These are phyloP conservation scores for Lepetodrilus schrolli DNA, from an alignment of 2,888 invertebrate species.

Conservation along the genomic window DNA sequence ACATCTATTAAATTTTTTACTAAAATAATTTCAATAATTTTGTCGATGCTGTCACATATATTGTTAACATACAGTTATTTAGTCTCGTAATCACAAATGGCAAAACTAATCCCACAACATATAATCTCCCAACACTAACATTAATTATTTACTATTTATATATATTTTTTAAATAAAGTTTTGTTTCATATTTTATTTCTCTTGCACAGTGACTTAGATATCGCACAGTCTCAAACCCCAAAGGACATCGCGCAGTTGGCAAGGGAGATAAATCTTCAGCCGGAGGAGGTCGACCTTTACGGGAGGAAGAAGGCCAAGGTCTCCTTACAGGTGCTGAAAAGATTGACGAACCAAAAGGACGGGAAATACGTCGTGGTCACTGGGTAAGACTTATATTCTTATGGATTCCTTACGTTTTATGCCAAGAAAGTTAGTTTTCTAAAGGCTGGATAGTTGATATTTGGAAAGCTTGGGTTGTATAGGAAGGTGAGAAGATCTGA, in stretches of 20 bases:
- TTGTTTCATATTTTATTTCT: background rate
- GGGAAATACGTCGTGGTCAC: conserved; percentile 97
- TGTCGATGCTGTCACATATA: too few species aligned
- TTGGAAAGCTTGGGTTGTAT: too few species aligned
- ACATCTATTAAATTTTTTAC: too few species aligned
- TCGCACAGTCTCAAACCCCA: conserved; percentile 90
- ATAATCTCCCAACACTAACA: background rate
- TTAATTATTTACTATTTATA: conserved; percentile 3
- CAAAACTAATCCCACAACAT: background rate
- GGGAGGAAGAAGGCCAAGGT: conserved; percentile 97
- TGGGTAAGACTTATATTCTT: too few species aligned
- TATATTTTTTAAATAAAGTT: background rate
- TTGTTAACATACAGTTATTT: too few species aligned
- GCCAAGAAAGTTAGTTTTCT: too few species aligned
- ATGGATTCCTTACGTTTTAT: too few species aligned
- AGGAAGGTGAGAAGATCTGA: too few species aligned
- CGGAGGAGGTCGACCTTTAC: conserved; percentile 89
- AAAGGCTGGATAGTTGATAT: too few species aligned
- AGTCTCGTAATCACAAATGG: too few species aligned
- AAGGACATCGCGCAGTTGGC: conserved; percentile 87
- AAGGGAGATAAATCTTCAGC: conserved; percentile 87
- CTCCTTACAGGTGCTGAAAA: conserved; percentile 85
- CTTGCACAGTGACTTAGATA: conserved; percentile 84
- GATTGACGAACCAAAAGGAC: conserved; percentile 81
- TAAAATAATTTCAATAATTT: too few species aligned